Evolutionary conservation across 2,797 vertebrate genomes (phyloP).

Genomic region (Platalea minor): DNA sequence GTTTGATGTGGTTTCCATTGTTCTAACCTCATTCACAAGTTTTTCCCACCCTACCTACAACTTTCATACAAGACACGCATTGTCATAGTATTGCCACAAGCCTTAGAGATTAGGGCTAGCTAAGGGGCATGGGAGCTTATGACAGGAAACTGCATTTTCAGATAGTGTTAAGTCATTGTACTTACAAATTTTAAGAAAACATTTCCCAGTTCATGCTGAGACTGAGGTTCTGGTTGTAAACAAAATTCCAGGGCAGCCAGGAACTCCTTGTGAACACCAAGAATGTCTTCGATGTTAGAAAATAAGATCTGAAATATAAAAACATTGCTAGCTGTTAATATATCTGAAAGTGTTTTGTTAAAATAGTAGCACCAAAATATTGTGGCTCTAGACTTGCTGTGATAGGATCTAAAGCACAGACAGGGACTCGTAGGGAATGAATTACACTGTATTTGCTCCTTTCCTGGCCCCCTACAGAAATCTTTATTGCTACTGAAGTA

Average conservation of each 20-base stretch:
- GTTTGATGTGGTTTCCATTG: not conserved
- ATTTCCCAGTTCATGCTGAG: constrained; percentile 91
- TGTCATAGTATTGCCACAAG: not conserved
- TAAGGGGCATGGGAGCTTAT: not conserved
- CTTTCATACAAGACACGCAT: constrained; percentile 53
- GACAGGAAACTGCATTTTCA: constrained; percentile 74
- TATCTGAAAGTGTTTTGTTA: not conserved
- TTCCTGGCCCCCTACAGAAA: not conserved
- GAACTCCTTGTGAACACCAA: constrained; percentile 91
- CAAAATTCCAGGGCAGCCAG: constrained; percentile 86
- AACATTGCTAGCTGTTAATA: not conserved
- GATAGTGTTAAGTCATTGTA: constrained; percentile 64
- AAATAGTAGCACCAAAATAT: not conserved
- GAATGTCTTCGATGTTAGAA: constrained; percentile 97
- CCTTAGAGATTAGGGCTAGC: constrained; percentile 63
- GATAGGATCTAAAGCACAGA: not conserved
- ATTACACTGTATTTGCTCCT: not conserved
- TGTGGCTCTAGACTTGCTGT: not conserved
- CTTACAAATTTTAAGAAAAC: constrained; percentile 97
- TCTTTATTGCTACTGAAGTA: not conserved
- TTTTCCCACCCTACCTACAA: constrained; percentile 74
- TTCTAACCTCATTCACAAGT: constrained; percentile 38
- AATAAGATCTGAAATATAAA: constrained; percentile 87
- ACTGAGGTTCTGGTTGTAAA: constrained; percentile 92
- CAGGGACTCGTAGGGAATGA: not conserved